Conservation (phyloP, 1,140 invertebrate genomes). For the Aphaenogaster rudis region DNA sequence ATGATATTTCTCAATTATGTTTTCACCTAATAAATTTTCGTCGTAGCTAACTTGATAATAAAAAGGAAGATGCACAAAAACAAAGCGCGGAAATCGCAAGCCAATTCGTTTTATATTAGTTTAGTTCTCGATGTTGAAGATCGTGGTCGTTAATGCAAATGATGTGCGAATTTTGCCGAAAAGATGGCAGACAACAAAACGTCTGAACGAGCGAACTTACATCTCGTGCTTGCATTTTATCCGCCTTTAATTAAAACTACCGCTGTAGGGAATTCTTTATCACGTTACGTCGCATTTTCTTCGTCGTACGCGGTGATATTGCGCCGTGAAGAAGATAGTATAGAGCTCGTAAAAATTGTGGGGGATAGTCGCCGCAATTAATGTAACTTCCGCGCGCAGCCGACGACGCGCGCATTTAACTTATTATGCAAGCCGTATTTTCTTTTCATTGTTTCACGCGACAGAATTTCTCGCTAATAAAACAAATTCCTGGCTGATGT, state of each 20-base stretch:
- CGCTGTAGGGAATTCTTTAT: conserved; percentile 49
- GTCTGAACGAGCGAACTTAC: background rate
- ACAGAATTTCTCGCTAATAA: background rate
- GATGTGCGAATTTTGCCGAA: conserved; percentile 11
- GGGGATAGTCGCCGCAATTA: conserved; percentile 13
- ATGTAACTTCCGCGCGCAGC: conserved; percentile 20
- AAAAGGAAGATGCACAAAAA: background rate
- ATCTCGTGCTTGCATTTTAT: conserved; percentile 29
- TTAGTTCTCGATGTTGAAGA: conserved; percentile 5
- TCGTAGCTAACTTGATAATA: background rate
- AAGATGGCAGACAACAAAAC: background rate
- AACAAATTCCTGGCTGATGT: background rate
- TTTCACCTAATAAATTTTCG: background rate
- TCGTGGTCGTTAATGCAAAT: conserved; percentile 33
- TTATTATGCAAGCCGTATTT: background rate
- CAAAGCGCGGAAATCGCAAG: background rate
- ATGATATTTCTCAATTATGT: background rate
- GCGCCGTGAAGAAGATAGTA: background rate
- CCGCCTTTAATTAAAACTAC: conserved; percentile 47
- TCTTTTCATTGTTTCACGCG: background rate
- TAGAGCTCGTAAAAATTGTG: conserved; percentile 8
- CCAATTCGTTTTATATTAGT: background rate
- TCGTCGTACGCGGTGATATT: conserved; percentile 11
- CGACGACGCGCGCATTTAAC: background rate
- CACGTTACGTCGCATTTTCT: conserved; percentile 27